Base-by-base conservation (phyloP, 2,113 vertebrate species). In the Lynx canadensis region DNA sequence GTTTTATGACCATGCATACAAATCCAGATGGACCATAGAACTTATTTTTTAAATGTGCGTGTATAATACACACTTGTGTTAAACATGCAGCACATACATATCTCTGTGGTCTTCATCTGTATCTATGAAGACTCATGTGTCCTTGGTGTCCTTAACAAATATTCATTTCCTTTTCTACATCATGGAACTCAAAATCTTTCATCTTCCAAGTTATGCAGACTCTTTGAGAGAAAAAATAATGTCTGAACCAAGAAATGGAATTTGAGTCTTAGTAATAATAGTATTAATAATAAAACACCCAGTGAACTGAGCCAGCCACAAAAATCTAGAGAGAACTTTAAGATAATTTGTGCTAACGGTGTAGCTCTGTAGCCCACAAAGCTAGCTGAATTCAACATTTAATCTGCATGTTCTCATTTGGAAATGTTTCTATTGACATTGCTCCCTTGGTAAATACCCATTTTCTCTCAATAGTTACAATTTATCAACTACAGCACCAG, bases 141-240 rank as follows among this genome's bases (percentile, higher is more conserved):
- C 68, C 80, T 96, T 98, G 86, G 83, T 90, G 96, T 71, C 33
- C 79, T 63, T 98, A 97, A 89, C 95, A 97, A 97, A 98, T 60
- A 60, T 98, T 92, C 81, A 97, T 89, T 84, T 97, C 73, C 55
- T 96, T 97, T 90, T 95, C 89, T 95, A 91, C 29, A 71, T 86
- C 79, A 81, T 23, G 66, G 80, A 96, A 94, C 36, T 45, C 41
- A 84, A 97, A 96, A 94, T 80, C 8, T 0, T 94, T 50, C 16
- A 45, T 94, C 91, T 90, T 86, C 33, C 76, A 95, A 95, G 38
- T 73, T 95, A 84, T 80, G 29, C 52, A 74, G 81, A 97, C 85
- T 93, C 25, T 95, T 89, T 95, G 69, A 60, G 80, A 82, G 36
- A 29, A 55, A 31, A 33, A 91, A 79, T 82, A 60, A 81, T 45